Base-by-base conservation (phyloP, 2,888 invertebrate genomes). In the Xylota segnis region DNA sequence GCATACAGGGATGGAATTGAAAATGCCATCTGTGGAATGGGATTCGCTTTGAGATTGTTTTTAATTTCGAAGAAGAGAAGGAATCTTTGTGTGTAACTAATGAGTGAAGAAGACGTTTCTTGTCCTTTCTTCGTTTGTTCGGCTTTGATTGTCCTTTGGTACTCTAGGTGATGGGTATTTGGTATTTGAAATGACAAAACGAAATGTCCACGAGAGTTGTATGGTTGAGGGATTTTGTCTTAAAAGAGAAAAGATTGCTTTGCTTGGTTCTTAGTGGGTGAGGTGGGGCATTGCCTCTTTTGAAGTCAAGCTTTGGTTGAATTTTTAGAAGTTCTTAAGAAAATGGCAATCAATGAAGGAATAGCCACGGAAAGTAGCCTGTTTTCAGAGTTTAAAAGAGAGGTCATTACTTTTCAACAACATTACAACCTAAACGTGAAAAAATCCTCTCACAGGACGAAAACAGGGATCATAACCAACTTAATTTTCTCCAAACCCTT, bases 21-120 rank as follows among this genome's bases (percentile, higher is more conserved):
- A 58, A 52, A 68, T 65, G 54, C 27, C 54, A 58, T 47, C 68
- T 59, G 14, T 65, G 74, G 81, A 81, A 47, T 61, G 76, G 75
- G 70, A 9, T 81, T 72, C 68, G 45, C 76, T 81, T 86, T 82
- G 81, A 81, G 76, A 84, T 86, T 86, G 71, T 82, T 86, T 86
- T 82, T 86, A 86, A 86, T 86, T 86, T 86, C 61, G 47, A 75
- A 54, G 29, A 65, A 74, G 43, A 23, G n/a, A 34, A 34, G 23
- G 66, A 74, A 83, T 83, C 70, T 74, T 74, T 79, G 68, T 70
- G 70, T 75, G 50, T 63, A 59, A 59, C 59, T 71, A 71, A 71
- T 71, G 71, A 71, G 71, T 50, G 58, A 37, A 71, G 58, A 71
- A 47, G 71, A 59, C 71, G 59, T 50, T 47, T n/a, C 66, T 23